Evolutionary conservation across 2,113 vertebrate species (phyloP).

Genomic region (Odobenus rosmarus): DNA sequence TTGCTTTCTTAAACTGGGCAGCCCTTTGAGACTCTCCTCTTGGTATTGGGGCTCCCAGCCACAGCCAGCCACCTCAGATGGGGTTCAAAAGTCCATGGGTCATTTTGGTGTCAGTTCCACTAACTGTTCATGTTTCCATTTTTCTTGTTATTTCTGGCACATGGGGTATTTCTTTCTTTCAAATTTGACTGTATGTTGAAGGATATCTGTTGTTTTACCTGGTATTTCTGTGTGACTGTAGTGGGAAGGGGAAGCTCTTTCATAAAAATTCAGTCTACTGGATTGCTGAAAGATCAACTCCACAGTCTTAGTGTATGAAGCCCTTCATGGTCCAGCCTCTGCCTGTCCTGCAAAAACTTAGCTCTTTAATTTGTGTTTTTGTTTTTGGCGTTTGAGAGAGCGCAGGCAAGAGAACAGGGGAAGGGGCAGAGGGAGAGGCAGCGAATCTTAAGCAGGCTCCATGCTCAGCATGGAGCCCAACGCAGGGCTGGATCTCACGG

Average conservation of each 20-base stretch:
- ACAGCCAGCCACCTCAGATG: neutral
- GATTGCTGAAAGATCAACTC: neutral
- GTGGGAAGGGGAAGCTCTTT: neutral
- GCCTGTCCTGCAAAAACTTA: neutral
- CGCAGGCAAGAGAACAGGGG: neutral
- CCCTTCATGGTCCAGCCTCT: neutral
- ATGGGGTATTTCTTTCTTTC: neutral
- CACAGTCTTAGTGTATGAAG: neutral
- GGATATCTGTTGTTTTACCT: neutral
- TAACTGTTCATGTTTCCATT: neutral
- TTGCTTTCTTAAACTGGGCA: neutral
- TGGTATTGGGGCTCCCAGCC: neutral
- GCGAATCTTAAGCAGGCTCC: neutral
- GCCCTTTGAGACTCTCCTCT: neutral
- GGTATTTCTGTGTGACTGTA: neutral
- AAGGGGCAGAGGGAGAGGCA: neutral
- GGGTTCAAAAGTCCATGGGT: neutral
- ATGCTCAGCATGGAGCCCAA: neutral
- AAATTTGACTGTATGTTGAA: neutral
- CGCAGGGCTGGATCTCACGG: neutral
- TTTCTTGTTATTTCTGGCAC: neutral
- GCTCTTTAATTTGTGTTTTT: neutral
- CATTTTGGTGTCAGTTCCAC: neutral
- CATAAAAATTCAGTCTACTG: neutral
- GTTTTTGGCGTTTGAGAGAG: neutral